Percentiles rank a stretch among this genome's conserved stretches.
Evolutionary conservation across 2,888 invertebrate species (phyloP).

Genomic region (Nezara viridula): DNA sequence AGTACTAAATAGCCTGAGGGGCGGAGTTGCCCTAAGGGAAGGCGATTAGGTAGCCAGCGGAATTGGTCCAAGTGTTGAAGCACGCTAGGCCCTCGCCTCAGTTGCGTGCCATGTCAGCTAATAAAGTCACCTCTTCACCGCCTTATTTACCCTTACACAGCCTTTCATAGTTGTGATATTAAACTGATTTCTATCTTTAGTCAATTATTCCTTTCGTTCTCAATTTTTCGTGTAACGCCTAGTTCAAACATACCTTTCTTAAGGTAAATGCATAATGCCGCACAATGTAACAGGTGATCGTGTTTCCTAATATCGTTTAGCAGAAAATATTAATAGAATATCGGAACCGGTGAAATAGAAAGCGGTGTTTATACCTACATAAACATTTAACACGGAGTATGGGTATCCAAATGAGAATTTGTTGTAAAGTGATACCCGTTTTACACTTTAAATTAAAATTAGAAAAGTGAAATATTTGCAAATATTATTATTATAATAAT

Average conservation of each 20-base stretch:
- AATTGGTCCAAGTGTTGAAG: background rate
- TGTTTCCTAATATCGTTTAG: no score
- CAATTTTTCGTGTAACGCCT: background rate
- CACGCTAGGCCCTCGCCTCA: background rate
- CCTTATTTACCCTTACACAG: background rate
- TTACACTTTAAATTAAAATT: no score
- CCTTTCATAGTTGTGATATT: background rate
- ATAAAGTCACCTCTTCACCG: slow-evolving; percentile 6
- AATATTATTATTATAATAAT: no score
- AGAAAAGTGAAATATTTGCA: no score
- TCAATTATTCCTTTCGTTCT: background rate
- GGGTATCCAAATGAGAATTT: no score
- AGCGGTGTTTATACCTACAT: no score
- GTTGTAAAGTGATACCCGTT: no score
- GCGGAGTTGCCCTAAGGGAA: background rate
- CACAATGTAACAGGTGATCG: background rate
- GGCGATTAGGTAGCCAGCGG: background rate
- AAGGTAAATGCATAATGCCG: background rate
- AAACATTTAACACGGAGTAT: no score
- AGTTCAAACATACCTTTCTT: background rate
- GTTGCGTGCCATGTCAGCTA: background rate
- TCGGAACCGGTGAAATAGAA: no score
- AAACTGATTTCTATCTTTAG: background rate
- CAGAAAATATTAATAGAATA: no score
- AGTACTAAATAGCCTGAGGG: no score